A percentile compares a stretch with the other conserved stretches of the same genome.
Evolutionary conservation across 2,113 vertebrate species (phyloP).

Genomic region (Nycticebus coucang): DNA sequence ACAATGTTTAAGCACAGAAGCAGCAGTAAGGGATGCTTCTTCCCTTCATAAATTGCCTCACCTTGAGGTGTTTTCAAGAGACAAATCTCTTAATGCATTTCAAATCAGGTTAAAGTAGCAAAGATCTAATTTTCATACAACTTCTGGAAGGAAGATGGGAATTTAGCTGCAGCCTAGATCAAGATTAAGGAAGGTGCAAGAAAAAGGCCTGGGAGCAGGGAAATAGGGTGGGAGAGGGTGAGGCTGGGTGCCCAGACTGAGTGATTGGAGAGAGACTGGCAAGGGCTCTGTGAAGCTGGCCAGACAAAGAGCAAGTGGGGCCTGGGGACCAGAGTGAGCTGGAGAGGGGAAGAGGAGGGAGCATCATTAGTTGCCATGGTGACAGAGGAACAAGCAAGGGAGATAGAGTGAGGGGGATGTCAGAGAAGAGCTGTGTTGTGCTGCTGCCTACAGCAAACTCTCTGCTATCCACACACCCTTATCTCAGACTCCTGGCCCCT

Average conservation of each 20-base stretch:
- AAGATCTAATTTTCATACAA: conserved; percentile 70
- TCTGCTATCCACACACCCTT: not conserved
- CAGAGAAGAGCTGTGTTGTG: not conserved
- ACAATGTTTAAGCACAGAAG: conserved; percentile 26
- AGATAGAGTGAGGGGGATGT: not conserved
- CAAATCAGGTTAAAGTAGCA: conserved; percentile 61
- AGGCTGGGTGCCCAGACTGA: not conserved
- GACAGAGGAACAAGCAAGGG: not conserved
- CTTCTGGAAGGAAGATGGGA: conserved; percentile 56
- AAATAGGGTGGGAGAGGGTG: not conserved
- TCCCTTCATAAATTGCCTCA: conserved; percentile 50
- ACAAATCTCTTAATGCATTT: conserved; percentile 68
- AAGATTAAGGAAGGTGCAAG: conserved; percentile 33
- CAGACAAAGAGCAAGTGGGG: conserved; percentile 38
- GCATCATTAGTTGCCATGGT: conserved; percentile 66
- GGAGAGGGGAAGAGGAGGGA: conserved; percentile 5
- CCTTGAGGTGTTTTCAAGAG: conserved; percentile 69
- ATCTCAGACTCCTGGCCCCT: not conserved
- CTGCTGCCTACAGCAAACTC: not conserved
- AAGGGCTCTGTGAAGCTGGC: not conserved
- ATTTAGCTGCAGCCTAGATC: conserved; percentile 41
- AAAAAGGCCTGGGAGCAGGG: not conserved
- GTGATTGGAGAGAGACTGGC: not conserved
- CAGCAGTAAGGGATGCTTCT: conserved; percentile 17
- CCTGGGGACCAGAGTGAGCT: conserved; percentile 9